Conservation (phyloP, 2,888 invertebrate species). For the Steromphala cineraria region DNA sequence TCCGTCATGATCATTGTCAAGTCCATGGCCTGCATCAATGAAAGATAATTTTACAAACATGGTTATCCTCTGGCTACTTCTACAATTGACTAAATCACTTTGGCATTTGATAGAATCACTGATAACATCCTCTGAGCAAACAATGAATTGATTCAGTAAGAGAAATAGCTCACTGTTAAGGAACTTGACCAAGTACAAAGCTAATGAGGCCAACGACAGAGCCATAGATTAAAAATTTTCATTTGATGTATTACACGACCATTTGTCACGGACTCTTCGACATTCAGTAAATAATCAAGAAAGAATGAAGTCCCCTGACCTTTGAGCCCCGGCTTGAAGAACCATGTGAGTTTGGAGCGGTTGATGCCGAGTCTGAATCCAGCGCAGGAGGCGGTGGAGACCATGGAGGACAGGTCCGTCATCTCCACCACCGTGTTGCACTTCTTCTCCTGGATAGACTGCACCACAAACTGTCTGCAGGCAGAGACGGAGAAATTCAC, state of each 20-base stretch:
- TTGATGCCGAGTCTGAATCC: conserved; percentile 62
- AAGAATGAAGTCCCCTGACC: conserved; percentile 27
- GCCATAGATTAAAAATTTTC: too few relatives aligned
- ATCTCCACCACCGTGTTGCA: conserved; percentile 49
- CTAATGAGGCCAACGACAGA: too few relatives aligned
- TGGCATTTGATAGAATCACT: too few relatives aligned
- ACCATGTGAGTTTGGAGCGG: conserved; percentile 47
- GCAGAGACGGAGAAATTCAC: not conserved
- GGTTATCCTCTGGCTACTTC: too few relatives aligned
- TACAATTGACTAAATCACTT: too few relatives aligned
- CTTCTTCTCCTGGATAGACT: conserved; percentile 46
- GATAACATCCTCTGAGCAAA: too few relatives aligned
- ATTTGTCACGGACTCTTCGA: not conserved
- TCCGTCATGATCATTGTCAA: not conserved
- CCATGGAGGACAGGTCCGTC: conserved; percentile 55
- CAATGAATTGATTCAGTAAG: too few relatives aligned
- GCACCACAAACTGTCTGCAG: conserved; percentile 36
- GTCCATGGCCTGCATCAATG: not conserved
- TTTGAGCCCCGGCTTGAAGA: conserved; percentile 50
- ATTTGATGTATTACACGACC: not conserved
- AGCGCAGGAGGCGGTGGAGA: conserved; percentile 64
- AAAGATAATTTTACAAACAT: not conserved
- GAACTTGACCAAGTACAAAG: too few relatives aligned
- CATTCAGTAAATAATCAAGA: not conserved
- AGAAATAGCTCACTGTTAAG: too few relatives aligned